Conservation (phyloP, 2,888 invertebrate genomes). For the Meloe dianella region DNA sequence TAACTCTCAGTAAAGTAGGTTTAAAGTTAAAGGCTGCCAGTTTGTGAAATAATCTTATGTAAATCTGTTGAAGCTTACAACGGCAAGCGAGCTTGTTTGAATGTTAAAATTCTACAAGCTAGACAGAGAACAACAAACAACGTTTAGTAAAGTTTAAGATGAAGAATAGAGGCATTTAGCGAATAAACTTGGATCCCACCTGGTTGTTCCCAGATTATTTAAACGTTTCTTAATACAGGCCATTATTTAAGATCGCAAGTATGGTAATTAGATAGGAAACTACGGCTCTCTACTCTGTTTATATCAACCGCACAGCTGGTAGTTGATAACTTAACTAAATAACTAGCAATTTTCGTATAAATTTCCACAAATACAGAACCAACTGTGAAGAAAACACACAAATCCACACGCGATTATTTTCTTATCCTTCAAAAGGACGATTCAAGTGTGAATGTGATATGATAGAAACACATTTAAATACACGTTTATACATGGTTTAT, state of each 20-base stretch:
- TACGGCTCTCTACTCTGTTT: conserved; percentile 43
- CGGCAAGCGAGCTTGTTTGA: conserved; percentile 38
- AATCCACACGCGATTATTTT: neutral
- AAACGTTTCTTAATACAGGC: conserved; percentile 61
- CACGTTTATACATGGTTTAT: conserved; percentile 15
- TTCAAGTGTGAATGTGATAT: conserved; percentile 13
- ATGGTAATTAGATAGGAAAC: conserved; percentile 52
- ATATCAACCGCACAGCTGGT: conserved; percentile 44
- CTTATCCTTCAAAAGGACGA: neutral
- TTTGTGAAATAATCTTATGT: conserved; percentile 60
- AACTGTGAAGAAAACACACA: too few relatives aligned
- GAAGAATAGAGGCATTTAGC: conserved; percentile 58
- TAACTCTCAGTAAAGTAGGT: conserved; percentile 53
- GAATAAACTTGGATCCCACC: conserved; percentile 59
- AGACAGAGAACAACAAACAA: conserved; percentile 18
- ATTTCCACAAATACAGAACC: neutral
- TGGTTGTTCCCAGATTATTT: conserved; percentile 62
- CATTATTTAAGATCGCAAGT: conserved; percentile 60
- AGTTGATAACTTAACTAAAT: conserved; percentile 51
- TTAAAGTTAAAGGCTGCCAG: conserved; percentile 58
- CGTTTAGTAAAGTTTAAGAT: conserved; percentile 44
- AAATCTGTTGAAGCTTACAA: conserved; percentile 55
- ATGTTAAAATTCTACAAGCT: conserved; percentile 6
- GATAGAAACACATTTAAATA: too few relatives aligned
- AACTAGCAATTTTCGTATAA: conserved; percentile 26